phyloP scores from a whole-genome alignment of 2,888 invertebrate species.

The Sphinx pinastri region DNA sequence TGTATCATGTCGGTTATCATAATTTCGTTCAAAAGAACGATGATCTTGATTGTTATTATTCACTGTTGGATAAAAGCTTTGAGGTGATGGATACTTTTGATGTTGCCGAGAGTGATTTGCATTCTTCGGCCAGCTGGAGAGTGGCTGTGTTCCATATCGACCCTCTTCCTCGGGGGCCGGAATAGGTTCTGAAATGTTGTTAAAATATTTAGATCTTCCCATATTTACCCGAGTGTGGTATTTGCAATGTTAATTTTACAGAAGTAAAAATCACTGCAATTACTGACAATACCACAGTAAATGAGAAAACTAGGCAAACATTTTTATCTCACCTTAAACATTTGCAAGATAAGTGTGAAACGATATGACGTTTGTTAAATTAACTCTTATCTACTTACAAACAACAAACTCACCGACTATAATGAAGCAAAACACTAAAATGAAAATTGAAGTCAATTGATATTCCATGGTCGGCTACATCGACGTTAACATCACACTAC shows the following conservation, averaged over 20 bases:
- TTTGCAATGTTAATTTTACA: constrained; percentile 2
- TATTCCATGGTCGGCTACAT: constrained; percentile 49
- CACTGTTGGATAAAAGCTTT: constrained; percentile 29
- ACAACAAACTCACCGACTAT: constrained; percentile 51
- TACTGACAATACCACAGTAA: constrained; percentile 1
- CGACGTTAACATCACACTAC: constrained; percentile 48
- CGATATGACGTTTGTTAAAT: constrained; percentile 17
- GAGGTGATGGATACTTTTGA: constrained; percentile 36
- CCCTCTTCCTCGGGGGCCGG: constrained; percentile 36
- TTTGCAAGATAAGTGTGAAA: constrained; percentile 20
- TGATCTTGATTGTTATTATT: constrained; percentile 2
- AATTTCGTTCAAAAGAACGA: constrained; percentile 10
- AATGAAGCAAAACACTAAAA: constrained; percentile 47
- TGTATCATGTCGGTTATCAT: not conserved
- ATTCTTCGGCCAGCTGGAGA: constrained; percentile 31
- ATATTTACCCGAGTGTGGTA: constrained; percentile 12
- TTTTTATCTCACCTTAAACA: constrained; percentile 16
- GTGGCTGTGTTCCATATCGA: constrained; percentile 35
- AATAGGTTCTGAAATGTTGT: constrained; percentile 41
- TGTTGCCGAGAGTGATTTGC: constrained; percentile 31
- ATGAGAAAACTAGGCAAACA: constrained; percentile 22
- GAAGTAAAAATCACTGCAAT: constrained; percentile 19
- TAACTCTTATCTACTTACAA: not conserved
- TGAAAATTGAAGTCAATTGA: constrained; percentile 47
- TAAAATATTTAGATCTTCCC: constrained; percentile 10